phyloP scores from a whole-genome alignment of 2,797 vertebrate genomes.

The Siniperca obscura region DNA sequence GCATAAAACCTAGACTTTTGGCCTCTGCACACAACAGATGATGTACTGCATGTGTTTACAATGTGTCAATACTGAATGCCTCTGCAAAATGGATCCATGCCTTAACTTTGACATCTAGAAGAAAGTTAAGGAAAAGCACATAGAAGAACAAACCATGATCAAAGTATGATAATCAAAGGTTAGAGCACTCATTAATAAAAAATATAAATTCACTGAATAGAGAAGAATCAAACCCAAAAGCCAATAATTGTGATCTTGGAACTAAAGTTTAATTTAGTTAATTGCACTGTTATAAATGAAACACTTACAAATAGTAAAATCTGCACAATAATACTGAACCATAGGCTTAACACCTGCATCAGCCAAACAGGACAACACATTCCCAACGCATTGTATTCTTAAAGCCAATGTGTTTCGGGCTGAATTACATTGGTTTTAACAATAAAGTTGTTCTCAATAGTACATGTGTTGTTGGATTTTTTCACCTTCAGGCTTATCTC shows the following conservation, averaged over 20 bases:
- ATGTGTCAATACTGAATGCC: background rate
- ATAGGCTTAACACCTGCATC: background rate
- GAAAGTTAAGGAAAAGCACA: conserved; percentile 7
- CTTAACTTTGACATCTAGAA: background rate
- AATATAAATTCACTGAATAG: background rate
- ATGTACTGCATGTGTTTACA: background rate
- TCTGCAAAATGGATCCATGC: background rate
- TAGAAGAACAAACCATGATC: background rate
- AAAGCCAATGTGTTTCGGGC: background rate
- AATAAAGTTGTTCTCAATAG: background rate
- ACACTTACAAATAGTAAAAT: background rate
- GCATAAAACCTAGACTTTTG: conserved; percentile 35
- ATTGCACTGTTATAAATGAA: background rate
- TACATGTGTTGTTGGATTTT: background rate
- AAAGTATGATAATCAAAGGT: conserved; percentile 2
- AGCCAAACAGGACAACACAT: background rate
- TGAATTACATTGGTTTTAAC: background rate
- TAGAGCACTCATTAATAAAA: conserved; percentile 1
- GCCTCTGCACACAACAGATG: conserved; percentile 33
- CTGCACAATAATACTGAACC: conserved; percentile 11
- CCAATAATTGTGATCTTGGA: background rate
- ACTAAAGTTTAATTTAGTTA: background rate
- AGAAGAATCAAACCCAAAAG: background rate
- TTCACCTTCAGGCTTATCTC: background rate
- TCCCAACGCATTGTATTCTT: too few relatives aligned